Evolutionary conservation across 1,140 invertebrate species (phyloP), one percentile per base, ranked within the genome.

Genomic region (Cylas formicarius): DNA sequence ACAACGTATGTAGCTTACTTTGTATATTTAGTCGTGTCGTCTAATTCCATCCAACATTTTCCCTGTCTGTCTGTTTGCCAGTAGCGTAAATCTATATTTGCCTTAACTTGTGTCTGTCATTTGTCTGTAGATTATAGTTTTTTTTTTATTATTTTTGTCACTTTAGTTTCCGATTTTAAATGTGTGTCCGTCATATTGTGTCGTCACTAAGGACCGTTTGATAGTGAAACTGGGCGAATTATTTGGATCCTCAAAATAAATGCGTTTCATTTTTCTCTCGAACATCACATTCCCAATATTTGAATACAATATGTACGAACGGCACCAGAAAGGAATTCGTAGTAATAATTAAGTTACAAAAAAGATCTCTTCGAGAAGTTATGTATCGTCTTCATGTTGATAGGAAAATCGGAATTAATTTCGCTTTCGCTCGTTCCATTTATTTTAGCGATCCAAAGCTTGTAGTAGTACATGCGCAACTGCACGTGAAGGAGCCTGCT

Each of bases 41-140:
- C n/a, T n/a, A n/a, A n/a, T n/a, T 41, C 18, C n/a, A 17, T 41
- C 16, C 39, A 31, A 22, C 19, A 19, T 55, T 32, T 49, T 21
- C 53, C n/a, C n/a, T n/a, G n/a, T n/a, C n/a, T 41, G 24, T 61
- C 57, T 52, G 44, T 60, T 56, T 56, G 57, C 55, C 50, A 53
- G 55, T 59, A 36, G 16, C 24, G 24, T 14, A 32, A 46, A 46
- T n/a, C 44, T 38, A 46, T 46, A 46, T 50, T 54, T 49, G 42
- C 51, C 34, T n/a, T 60, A 64, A 64, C 62, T 66, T 66, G 64
- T 65, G 64, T 65, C 61, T 61, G 57, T 63, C 61, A 65, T 59
- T 40, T 64, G 62, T 60, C 59, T 56, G 62, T 66, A 66, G 62
- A 58, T 62, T 61, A 60, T 33, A 58, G 47, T 63, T 60, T 61